Evolutionary conservation across 2,797 vertebrate genomes (phyloP), one percentile per base, ranked within the genome.

Genomic region (Heliangelus exortis): DNA sequence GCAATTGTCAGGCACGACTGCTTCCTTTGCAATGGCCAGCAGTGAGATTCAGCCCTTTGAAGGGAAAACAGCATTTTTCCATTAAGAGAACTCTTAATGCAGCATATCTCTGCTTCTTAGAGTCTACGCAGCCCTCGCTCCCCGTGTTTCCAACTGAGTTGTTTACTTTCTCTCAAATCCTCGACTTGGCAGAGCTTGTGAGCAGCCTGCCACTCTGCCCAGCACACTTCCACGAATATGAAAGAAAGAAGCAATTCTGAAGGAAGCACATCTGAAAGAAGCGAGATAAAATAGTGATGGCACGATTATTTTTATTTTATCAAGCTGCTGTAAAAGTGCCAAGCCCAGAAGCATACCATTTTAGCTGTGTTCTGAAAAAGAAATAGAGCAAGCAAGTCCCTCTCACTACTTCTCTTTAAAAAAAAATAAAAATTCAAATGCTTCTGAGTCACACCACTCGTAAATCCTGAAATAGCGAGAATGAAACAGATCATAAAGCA

Each of bases 241-340:
- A 96, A 94, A 93, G 92, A 84, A 84, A 78, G 93, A 84, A 63
- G 80, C 80, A 79, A 92, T 94, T 92, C 90, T 91, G 80, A 93
- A 90, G 83, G 85, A 96, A 93, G 90, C 63, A 88, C 77, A 90
- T 96, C 94, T 95, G 91, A 96, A 94, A 95, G 80, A 43, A 90
- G 91, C 8, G 67, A 93, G 83, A 91, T 92, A 92, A 96, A 96
- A 92, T 69, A 94, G 90, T 36, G 92, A 92, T 92, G 90, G 84
- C 75, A 95, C 7, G n/a, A 95, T 95, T 96, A 92, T 90, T 96
- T 95, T 92, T 93, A 93, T 95, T 94, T 96, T 93, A 95, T 92
- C 95, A 83, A 93, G 94, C 58, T 61, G 78, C 90, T 94, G 88
- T 95, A 94, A 82, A 95, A n/a, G 78, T 96, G 92, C 93, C 90